Percentiles rank a stretch among this genome's conserved stretches.
phyloP scores from a whole-genome alignment of 2,888 invertebrate species.

The Hipparchia semele region DNA sequence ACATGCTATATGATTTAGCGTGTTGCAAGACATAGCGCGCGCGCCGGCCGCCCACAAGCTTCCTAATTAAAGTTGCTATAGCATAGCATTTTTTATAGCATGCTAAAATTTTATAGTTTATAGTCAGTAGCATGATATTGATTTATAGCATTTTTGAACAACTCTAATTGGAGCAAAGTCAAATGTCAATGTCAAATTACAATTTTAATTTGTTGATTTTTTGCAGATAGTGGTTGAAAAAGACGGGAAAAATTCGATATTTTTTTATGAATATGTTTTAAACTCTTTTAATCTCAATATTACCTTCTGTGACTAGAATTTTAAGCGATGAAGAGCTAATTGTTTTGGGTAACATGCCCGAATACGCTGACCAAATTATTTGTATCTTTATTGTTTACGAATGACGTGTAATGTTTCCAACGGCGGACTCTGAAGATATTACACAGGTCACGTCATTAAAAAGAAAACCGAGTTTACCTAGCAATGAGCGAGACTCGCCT shows the following conservation, averaged over 20 bases:
- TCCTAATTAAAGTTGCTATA: too few species aligned
- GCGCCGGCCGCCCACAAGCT: too few species aligned
- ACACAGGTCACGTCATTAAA: conserved; percentile 74
- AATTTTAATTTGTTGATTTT: not conserved
- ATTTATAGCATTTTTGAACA: too few species aligned
- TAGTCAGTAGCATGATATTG: too few species aligned
- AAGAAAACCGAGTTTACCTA: conserved; percentile 60
- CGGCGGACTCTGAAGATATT: conserved; percentile 76
- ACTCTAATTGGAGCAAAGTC: not conserved
- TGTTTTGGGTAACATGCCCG: conserved; percentile 55
- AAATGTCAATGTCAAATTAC: not conserved
- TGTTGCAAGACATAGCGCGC: too few species aligned
- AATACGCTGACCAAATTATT: conserved; percentile 51
- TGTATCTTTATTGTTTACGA: conserved; percentile 61
- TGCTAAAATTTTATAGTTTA: too few species aligned
- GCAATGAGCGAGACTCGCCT: conserved; percentile 69
- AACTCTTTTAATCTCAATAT: conserved; percentile 28
- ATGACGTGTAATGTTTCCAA: conserved; percentile 83
- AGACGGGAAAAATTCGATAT: not conserved
- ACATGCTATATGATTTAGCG: too few species aligned
- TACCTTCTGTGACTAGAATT: conserved; percentile 40
- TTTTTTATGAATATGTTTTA: conserved; percentile 32
- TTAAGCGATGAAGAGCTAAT: conserved; percentile 42
- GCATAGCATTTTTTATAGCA: too few species aligned
- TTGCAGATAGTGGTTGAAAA: not conserved